Conservation (phyloP, 2,888 invertebrate species). For the Parapristionchus giblindavisi region DNA sequence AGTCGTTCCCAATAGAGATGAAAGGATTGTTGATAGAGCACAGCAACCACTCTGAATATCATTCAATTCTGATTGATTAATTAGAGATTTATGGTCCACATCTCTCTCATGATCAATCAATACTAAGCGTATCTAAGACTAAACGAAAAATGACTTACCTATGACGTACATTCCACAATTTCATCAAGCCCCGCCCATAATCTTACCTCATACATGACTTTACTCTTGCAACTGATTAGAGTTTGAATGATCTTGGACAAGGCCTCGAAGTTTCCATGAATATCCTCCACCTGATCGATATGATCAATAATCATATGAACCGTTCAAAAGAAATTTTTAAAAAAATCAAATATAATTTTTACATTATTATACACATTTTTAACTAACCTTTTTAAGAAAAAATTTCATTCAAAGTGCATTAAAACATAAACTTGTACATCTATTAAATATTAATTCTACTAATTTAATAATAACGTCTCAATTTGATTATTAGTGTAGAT, state of each 20-base stretch:
- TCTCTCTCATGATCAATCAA: too few species aligned
- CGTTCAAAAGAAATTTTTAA: too few species aligned
- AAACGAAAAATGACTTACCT: too few species aligned
- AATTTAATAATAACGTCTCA: neutral
- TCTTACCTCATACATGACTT: slow-evolving; percentile 44
- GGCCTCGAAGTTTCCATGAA: slow-evolving; percentile 42
- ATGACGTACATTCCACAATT: too few species aligned
- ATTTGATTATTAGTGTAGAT: neutral
- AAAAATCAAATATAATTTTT: too few species aligned
- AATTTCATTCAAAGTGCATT: too few species aligned
- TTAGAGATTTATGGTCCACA: neutral
- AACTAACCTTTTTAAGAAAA: too few species aligned
- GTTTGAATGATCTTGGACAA: slow-evolving; percentile 42
- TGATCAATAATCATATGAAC: too few species aligned
- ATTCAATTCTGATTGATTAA: neutral
- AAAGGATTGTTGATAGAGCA: neutral
- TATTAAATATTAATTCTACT: neutral
- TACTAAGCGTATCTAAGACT: too few species aligned
- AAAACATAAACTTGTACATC: too few species aligned
- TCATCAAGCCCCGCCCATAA: too few species aligned
- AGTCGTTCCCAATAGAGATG: slow-evolving; percentile 6
- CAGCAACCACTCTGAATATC: neutral
- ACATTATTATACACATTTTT: too few species aligned
- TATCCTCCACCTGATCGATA: slow-evolving; percentile 4
- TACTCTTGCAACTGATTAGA: slow-evolving; percentile 42